Conservation (phyloP, 2,797 vertebrate genomes). For the Poeciliopsis paucimaculata region DNA sequence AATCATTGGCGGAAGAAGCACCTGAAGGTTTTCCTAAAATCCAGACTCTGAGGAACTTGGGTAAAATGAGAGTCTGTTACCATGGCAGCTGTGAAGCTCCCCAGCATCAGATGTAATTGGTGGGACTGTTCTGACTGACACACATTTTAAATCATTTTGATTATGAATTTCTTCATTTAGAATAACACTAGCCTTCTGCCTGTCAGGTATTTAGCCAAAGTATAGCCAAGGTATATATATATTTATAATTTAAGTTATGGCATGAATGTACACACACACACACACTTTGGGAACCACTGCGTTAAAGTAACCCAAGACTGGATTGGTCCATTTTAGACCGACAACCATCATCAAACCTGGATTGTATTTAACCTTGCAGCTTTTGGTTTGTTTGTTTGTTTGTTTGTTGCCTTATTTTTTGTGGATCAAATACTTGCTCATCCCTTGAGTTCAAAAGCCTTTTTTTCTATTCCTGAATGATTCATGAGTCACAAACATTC, state of each 20-base stretch:
- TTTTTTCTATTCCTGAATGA: background rate
- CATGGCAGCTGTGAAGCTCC: background rate
- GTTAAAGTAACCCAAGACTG: background rate
- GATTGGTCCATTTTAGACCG: background rate
- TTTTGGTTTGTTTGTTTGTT: background rate
- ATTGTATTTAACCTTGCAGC: background rate
- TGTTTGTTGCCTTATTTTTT: background rate
- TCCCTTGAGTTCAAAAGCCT: background rate
- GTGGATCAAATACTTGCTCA: background rate
- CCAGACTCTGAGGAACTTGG: background rate
- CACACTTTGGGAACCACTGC: no score
- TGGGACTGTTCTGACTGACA: background rate
- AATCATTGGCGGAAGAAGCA: background rate
- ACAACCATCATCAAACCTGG: background rate
- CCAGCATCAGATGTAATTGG: background rate
- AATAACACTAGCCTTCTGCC: background rate
- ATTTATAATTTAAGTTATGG: background rate
- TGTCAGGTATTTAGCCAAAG: background rate
- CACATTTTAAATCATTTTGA: background rate
- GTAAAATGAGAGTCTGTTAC: background rate
- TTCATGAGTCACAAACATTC: background rate
- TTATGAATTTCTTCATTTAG: background rate
- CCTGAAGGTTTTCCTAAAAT: background rate
- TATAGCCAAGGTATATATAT: background rate
- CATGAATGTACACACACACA: background rate